A percentile compares a stretch with the other conserved stretches of the same genome.
Conservation (phyloP, 2,888 invertebrate species). For the Chalcis sispes region DNA sequence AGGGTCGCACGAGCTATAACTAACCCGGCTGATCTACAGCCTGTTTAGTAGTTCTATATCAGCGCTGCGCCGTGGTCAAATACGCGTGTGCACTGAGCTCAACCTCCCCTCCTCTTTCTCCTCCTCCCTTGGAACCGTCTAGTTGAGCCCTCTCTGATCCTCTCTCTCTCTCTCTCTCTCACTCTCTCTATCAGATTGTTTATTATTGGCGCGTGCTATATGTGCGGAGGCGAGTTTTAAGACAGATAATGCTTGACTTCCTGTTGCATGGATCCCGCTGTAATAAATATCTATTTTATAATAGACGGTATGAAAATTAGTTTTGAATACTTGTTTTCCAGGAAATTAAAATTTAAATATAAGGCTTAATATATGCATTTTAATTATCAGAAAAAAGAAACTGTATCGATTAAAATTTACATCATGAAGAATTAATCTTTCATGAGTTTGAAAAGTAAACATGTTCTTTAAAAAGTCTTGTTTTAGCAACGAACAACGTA, state of each 20-base stretch:
- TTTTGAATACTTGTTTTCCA: too few species aligned
- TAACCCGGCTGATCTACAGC: conserved; percentile 75
- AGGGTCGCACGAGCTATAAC: conserved; percentile 69
- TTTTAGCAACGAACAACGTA: too few species aligned
- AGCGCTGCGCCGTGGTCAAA: conserved; percentile 65
- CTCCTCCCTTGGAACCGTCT: too few species aligned
- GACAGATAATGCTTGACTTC: conserved; percentile 19
- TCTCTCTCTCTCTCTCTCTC: conserved; percentile 19
- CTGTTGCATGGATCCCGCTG: not conserved
- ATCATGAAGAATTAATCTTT: too few species aligned
- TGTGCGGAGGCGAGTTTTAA: conserved; percentile 33
- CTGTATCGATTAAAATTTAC: too few species aligned
- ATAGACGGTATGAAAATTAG: too few species aligned
- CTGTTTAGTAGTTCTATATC: conserved; percentile 76
- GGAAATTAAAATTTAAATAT: too few species aligned
- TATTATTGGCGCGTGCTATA: conserved; percentile 16
- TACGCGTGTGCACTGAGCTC: conserved; percentile 53
- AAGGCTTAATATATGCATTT: too few species aligned
- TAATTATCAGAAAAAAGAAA: too few species aligned
- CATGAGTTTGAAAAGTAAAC: too few species aligned
- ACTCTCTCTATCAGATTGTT: conserved; percentile 29
- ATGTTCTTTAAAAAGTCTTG: too few species aligned
- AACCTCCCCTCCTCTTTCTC: conserved; percentile 29
- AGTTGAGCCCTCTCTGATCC: conserved; percentile 33
- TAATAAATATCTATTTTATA: not conserved